Base-by-base conservation (phyloP, 2,888 invertebrate species). In the Melanargia galathea region DNA sequence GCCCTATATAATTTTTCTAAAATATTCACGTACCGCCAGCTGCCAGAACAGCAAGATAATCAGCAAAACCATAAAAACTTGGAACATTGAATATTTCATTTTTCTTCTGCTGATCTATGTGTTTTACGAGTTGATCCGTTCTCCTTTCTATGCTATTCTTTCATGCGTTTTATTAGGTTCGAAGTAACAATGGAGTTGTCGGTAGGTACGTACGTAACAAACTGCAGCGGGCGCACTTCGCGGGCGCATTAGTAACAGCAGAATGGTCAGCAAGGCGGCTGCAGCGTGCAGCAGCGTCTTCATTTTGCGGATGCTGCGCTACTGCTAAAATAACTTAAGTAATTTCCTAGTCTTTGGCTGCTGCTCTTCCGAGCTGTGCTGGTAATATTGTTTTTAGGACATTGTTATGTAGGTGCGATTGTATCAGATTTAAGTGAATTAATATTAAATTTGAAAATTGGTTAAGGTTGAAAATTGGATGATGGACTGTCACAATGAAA, bases 271-370 rank as follows among this genome's bases (percentile, higher is more conserved):
- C 22, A 80, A 55, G 6, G 75, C 77, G 2, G 74, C 75, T 8
- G 79, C 13, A 0, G 74, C 78, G 60, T 84, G 82, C 8, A 84
- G 60, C 7, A 81, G 45, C 56, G 71, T 72, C 73, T 70, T 71
- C 65, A 63, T 64, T 10, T 8, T 60, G 38, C 51, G 7, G 33
- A 51, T 18, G 30, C 33, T 52, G 33, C 18, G 52, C 52, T 8
- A 20, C 33, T 26, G 45, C 13, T 20, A 22, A 20, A 20, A n/a
- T 10, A 13, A 7, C 2, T 40, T n/a, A 16, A 1, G 16, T 20
- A 7, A 22, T 26, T 4, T 40, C 45, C 33, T 16, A n/a, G 3
- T 38, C n/a, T 38, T 46, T 46, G 7, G 16, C 13, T 46, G 45
- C 43, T 52, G 57, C 45, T 20, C 20, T 45, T 20, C 5, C 45